A percentile compares a stretch with the other conserved stretches of the same genome.
Conservation (phyloP, 2,797 vertebrate genomes). For the Acanthornis magna region DNA sequence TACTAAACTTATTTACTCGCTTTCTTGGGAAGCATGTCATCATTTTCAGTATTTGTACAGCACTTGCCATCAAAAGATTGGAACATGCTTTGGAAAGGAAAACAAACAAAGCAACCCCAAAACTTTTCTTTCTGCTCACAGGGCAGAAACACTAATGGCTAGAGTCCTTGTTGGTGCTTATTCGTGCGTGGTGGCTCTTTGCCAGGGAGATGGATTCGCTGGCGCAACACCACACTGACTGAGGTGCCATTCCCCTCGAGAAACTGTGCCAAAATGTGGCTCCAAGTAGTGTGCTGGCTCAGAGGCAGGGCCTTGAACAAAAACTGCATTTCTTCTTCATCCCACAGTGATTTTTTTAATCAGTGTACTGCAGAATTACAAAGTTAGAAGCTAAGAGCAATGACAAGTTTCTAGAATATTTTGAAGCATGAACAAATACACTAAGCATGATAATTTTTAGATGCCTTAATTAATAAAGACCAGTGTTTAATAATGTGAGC, state of each 20-base stretch:
- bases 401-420: neutral
- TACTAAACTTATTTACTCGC: neutral
- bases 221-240: rapidly evolving
- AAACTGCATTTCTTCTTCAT: neutral
- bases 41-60: neutral
- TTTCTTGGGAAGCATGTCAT: neutral
- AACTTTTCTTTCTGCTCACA: neutral
- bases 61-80: neutral
- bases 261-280: neutral
- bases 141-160: neutral
- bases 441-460: neutral
- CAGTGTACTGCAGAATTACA: neutral
- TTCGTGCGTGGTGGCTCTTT: rapidly evolving
- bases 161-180: neutral
- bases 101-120: neutral
- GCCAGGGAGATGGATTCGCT: neutral
- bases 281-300: neutral
- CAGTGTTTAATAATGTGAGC: neutral
- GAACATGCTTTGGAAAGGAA: neutral
- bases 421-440: neutral
- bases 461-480: neutral
- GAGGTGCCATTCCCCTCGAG: rapidly evolving
- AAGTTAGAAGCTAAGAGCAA: neutral
- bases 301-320: neutral
- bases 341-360: neutral